These are phyloP conservation scores for Sebastes matsubarae DNA, from an alignment of 2,797 vertebrate species.

Conservation along the genomic window DNA sequence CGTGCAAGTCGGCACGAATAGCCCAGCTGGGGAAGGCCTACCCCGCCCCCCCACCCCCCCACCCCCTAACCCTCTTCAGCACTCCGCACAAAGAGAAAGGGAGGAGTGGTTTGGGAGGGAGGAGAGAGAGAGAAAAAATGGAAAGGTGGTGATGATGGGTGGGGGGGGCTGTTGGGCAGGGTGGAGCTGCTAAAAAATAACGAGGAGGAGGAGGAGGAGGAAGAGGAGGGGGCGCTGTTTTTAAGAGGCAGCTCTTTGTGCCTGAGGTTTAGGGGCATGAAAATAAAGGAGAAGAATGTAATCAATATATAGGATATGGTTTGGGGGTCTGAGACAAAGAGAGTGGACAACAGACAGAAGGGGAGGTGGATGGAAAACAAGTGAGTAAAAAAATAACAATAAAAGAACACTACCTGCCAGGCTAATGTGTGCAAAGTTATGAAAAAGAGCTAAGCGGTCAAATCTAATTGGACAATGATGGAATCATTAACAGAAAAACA, in stretches of 20 bases:
- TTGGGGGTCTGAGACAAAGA: constrained; percentile 32
- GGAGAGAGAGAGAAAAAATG: constrained; percentile 31
- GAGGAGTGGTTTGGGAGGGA: constrained; percentile 50
- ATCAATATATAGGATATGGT: constrained; percentile 22
- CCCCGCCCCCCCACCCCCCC: not conserved
- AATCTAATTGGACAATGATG: constrained; percentile 7
- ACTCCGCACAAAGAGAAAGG: constrained; percentile 76
- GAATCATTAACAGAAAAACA: constrained; percentile 26
- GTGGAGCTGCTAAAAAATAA: constrained; percentile 69
- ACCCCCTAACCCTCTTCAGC: not conserved
- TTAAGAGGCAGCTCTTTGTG: constrained; percentile 74
- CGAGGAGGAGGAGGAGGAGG: constrained; percentile 30
- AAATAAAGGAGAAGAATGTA: constrained; percentile 28
- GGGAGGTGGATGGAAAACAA: constrained; percentile 27
- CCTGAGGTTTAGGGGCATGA: constrained; percentile 37
- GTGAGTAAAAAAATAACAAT: constrained; percentile 4
- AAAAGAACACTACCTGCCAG: constrained; percentile 23
- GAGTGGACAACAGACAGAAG: not conserved
- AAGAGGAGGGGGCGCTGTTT: constrained; percentile 32
- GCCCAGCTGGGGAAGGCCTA: constrained; percentile 74
- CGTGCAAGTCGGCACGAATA: constrained; percentile 84
- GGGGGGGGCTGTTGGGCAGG: constrained; percentile 42
- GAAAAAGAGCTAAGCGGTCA: constrained; percentile 33
- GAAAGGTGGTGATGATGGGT: constrained; percentile 63
- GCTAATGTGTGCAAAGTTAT: constrained; percentile 30